Percentiles rank a stretch among this genome's conserved stretches.
These are phyloP conservation scores for Serranochromis macrocephalus DNA, from an alignment of 2,113 vertebrate genomes.

Conservation along the genomic window DNA sequence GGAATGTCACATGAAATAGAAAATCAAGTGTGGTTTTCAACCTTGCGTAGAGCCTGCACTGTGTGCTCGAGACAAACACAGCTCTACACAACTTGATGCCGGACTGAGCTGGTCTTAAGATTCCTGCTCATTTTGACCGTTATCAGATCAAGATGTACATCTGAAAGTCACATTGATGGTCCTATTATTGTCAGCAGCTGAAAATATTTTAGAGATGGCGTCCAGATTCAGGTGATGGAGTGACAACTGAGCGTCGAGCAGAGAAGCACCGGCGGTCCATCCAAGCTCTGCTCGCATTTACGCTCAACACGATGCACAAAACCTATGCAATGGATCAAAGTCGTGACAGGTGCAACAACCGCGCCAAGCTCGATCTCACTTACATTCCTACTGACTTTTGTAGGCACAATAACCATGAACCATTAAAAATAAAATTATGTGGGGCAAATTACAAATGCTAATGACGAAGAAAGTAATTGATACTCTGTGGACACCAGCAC, in stretches of 20 bases:
- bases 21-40: neutral
- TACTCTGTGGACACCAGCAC: neutral
- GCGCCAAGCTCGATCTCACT: neutral
- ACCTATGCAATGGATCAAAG: neutral
- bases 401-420: neutral
- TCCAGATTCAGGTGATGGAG: neutral
- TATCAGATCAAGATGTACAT: neutral
- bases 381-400: neutral
- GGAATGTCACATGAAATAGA: neutral
- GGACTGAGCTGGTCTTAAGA: neutral
- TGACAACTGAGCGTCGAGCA: neutral
- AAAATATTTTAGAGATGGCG: neutral
- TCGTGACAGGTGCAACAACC: neutral
- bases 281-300: neutral
- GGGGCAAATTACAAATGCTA: neutral
- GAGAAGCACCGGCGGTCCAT: neutral
- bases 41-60: neutral
- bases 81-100: neutral
- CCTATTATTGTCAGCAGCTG: neutral
- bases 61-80: neutral
- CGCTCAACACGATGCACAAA: neutral
- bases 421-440: neutral
- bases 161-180: neutral
- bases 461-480: accelerated
- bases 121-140: neutral